A percentile compares a stretch with the other conserved stretches of the same genome.
Evolutionary conservation across 2,888 invertebrate genomes (phyloP).

Genomic region (Campoplex nolae): DNA sequence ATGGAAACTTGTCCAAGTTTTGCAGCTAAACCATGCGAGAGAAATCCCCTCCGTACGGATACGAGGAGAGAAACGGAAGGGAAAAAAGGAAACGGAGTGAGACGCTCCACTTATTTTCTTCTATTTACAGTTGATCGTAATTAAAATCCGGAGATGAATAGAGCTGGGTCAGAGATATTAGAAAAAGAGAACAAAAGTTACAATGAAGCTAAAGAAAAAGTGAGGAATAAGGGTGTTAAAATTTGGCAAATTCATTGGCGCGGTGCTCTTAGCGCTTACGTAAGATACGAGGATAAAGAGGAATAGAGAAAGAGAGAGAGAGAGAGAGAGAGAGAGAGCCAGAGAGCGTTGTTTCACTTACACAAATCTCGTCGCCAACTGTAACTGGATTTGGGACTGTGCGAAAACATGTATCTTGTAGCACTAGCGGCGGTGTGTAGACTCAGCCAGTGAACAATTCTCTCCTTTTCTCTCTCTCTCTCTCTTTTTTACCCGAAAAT

Average conservation of each 20-base stretch:
- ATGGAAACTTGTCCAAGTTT: constrained; percentile 62
- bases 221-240: constrained; percentile 25
- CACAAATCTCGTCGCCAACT: constrained; percentile 64
- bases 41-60: constrained; percentile 4
- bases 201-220: not conserved
- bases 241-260: constrained; percentile 46
- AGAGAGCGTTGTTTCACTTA: constrained; percentile 64
- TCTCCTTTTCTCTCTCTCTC: constrained; percentile 1
- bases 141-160: not conserved
- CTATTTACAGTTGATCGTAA: constrained; percentile 7
- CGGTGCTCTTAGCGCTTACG: not conserved
- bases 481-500: not conserved
- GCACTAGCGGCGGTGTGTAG: constrained; percentile 3
- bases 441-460: constrained; percentile 7
- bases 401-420: constrained; percentile 33
- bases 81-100: not conserved
- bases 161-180: not conserved
- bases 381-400: constrained; percentile 63
- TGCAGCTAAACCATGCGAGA: constrained; percentile 36
- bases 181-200: not conserved
- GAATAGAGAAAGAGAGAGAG: constrained; percentile 19
- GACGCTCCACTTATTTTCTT: constrained; percentile 6
- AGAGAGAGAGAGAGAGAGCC: constrained; percentile 8
- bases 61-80: not conserved
- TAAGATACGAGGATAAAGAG: not conserved